Evolutionary conservation across 2,113 vertebrate species (phyloP).

Genomic region (Maccullochella peelii): DNA sequence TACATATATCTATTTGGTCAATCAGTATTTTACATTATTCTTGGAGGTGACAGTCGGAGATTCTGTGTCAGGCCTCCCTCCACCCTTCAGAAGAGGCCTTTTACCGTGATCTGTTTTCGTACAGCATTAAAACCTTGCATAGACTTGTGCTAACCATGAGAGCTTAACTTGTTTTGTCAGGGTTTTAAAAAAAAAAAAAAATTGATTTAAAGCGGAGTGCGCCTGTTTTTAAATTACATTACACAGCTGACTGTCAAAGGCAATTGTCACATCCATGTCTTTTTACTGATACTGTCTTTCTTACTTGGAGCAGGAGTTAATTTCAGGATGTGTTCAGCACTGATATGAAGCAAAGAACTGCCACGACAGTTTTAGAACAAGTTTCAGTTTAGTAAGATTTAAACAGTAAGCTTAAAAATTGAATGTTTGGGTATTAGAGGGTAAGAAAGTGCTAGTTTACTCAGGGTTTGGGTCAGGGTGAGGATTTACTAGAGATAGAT

Average conservation of each 20-base stretch:
- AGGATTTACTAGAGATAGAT: conserved; percentile 1
- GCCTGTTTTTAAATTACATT: neutral
- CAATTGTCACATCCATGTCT: neutral
- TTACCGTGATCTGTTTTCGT: too few species aligned
- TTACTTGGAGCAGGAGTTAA: neutral
- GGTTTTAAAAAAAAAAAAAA: neutral
- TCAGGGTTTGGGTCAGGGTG: neutral
- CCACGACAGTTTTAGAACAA: neutral
- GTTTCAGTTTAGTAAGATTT: neutral
- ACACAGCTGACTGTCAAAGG: neutral
- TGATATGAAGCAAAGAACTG: neutral
- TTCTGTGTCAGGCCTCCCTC: too few species aligned
- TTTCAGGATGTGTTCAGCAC: neutral
- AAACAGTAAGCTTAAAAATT: neutral
- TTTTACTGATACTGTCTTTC: neutral
- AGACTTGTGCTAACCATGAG: neutral
- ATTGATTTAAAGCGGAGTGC: neutral
- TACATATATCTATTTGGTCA: neutral
- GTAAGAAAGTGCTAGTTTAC: too few species aligned
- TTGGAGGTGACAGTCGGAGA: neutral
- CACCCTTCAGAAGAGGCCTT: too few species aligned
- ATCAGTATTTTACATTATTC: neutral
- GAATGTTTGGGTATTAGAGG: neutral
- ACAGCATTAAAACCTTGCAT: too few species aligned
- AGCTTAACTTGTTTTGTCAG: neutral